Conservation (phyloP, 2,113 vertebrate genomes). For the Ginglymostoma cirratum region DNA sequence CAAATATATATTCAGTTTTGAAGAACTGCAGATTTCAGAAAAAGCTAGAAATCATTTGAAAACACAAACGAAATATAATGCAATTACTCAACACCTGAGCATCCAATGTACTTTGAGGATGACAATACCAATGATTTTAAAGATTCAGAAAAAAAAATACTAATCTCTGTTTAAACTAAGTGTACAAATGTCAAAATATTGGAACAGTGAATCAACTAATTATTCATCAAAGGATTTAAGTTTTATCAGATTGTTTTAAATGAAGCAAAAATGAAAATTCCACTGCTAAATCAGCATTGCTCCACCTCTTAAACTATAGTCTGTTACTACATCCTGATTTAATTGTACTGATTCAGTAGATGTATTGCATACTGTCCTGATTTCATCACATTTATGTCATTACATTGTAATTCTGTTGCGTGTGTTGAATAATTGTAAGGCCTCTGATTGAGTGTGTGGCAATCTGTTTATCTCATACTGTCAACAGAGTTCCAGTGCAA, state of each 20-base stretch:
- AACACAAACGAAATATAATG: not conserved
- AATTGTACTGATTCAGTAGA: slow-evolving; percentile 8
- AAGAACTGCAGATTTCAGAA: not conserved
- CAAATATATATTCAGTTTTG: not conserved
- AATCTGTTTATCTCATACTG: slow-evolving; percentile 28
- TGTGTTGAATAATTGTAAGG: not conserved
- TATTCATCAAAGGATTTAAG: not conserved
- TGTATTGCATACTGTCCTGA: not conserved
- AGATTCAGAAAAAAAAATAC: not conserved
- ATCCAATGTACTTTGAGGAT: not conserved
- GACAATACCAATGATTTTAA: not conserved
- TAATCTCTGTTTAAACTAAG: not conserved
- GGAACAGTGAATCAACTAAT: not conserved
- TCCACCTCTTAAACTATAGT: not conserved
- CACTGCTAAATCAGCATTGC: not conserved
- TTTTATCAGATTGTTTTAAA: not conserved
- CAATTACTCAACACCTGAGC: not conserved
- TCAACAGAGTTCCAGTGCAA: not conserved
- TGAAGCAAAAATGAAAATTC: not conserved
- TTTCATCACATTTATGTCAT: not conserved
- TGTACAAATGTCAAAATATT: not conserved
- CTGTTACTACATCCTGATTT: not conserved
- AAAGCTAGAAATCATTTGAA: not conserved
- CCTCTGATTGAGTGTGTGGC: slow-evolving; percentile 5
- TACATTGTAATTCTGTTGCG: not conserved